Conservation (phyloP, 2,888 invertebrate species). For the Pyrgus malvae region DNA sequence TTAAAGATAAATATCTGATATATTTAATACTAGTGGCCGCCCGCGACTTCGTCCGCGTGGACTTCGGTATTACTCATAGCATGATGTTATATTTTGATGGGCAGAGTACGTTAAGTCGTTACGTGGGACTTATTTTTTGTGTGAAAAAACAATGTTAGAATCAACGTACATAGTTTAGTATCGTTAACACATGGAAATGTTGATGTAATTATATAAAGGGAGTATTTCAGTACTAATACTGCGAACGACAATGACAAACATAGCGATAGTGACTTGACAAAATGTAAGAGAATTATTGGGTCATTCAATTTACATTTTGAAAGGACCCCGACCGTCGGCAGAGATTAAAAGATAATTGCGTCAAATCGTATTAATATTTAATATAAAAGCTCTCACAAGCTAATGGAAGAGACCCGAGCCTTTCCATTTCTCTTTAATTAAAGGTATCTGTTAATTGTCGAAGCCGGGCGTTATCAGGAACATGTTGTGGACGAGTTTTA, state of each 20-base stretch:
- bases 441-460: slow-evolving; percentile 41
- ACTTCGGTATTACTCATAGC: too few relatives aligned
- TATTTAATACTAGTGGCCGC: too few relatives aligned
- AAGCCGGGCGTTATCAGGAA: slow-evolving; percentile 11
- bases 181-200: too few relatives aligned
- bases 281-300: slow-evolving; percentile 21
- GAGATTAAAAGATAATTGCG: slow-evolving; percentile 48
- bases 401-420: slow-evolving; percentile 42
- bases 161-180: too few relatives aligned
- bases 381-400: slow-evolving; percentile 42
- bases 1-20: too few relatives aligned
- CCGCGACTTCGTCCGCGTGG: too few relatives aligned
- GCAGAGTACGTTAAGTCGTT: too few relatives aligned
- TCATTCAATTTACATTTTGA: slow-evolving; percentile 49
- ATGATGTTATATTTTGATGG: too few relatives aligned
- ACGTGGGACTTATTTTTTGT: too few relatives aligned
- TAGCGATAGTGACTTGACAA: slow-evolving; percentile 10
- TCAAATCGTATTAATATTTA: slow-evolving; percentile 45
- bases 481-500: slow-evolving; percentile 5
- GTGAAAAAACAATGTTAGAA: too few relatives aligned
- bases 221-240: too few relatives aligned
- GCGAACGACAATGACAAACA: not conserved
- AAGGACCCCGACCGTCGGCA: slow-evolving; percentile 40
- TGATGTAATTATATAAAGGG: not conserved
- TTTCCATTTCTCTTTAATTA: slow-evolving; percentile 46